phyloP scores from a whole-genome alignment of 1,140 invertebrate species.

The Lerema accius region DNA sequence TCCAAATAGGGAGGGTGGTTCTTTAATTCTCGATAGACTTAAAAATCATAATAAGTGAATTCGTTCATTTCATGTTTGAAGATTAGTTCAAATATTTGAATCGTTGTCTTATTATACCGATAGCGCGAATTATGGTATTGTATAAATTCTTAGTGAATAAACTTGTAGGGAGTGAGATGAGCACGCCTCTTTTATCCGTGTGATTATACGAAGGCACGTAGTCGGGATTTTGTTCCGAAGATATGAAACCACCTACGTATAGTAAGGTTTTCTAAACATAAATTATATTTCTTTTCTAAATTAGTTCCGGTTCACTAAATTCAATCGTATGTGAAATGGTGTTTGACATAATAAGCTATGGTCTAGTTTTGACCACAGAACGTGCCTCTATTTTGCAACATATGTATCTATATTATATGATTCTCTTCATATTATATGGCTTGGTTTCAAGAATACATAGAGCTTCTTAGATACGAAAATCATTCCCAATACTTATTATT shows the following conservation, averaged over 20 bases:
- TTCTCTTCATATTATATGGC: no score
- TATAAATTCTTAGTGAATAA: conserved; percentile 49
- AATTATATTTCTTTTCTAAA: conserved; percentile 37
- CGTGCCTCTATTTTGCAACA: no score
- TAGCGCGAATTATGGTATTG: conserved; percentile 22
- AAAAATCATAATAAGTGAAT: no score
- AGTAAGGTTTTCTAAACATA: conserved; percentile 26
- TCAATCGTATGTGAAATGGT: no score
- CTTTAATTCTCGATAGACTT: no score
- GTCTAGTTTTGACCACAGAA: no score
- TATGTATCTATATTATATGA: no score
- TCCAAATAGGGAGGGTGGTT: no score
- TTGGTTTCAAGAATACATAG: no score
- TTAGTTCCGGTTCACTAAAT: conserved; percentile 4
- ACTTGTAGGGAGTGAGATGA: conserved; percentile 57
- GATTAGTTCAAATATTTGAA: not conserved
- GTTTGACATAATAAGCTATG: no score
- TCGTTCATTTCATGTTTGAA: not conserved
- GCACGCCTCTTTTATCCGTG: conserved; percentile 67
- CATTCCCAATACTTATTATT: no score
- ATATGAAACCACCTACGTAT: conserved; percentile 50
- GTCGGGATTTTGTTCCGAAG: conserved; percentile 61
- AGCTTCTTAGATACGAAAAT: no score
- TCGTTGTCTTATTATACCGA: not conserved
- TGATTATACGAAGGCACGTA: conserved; percentile 76